Conservation (phyloP, 2,888 invertebrate genomes). For the Pterostichus madidus region DNA sequence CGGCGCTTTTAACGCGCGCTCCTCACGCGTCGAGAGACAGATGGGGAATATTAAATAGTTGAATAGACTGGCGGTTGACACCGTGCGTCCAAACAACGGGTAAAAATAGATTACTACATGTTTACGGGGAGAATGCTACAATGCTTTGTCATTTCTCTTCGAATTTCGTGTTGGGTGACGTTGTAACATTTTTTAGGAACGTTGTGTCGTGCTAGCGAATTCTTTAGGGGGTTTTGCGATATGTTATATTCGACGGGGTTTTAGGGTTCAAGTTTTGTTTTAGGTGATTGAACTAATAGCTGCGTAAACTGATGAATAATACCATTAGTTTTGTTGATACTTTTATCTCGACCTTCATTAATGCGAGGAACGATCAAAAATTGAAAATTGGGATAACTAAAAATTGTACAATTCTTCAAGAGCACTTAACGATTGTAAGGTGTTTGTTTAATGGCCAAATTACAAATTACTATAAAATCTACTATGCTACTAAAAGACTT, state of each 20-base stretch:
- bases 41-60: conserved; percentile 69
- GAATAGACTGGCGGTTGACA: conserved; percentile 67
- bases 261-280: background rate
- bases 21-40: conserved; percentile 56
- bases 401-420: too few relatives aligned
- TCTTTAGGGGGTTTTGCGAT: conserved; percentile 30
- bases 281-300: conserved; percentile 7
- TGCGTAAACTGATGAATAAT: conserved; percentile 6
- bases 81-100: conserved; percentile 68
- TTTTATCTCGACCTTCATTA: too few relatives aligned
- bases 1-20: conserved; percentile 25
- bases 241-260: background rate
- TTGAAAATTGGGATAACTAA: too few relatives aligned
- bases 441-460: too few relatives aligned
- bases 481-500: too few relatives aligned
- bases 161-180: conserved; percentile 27
- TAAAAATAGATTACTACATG: conserved; percentile 68
- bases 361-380: too few relatives aligned
- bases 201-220: conserved; percentile 13
- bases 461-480: too few relatives aligned
- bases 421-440: too few relatives aligned
- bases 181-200: conserved; percentile 16
- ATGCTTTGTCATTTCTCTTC: conserved; percentile 67
- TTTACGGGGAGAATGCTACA: conserved; percentile 68
- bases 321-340: too few relatives aligned